Base-by-base conservation (phyloP, 2,888 invertebrate species). In the Beris chalybata region DNA sequence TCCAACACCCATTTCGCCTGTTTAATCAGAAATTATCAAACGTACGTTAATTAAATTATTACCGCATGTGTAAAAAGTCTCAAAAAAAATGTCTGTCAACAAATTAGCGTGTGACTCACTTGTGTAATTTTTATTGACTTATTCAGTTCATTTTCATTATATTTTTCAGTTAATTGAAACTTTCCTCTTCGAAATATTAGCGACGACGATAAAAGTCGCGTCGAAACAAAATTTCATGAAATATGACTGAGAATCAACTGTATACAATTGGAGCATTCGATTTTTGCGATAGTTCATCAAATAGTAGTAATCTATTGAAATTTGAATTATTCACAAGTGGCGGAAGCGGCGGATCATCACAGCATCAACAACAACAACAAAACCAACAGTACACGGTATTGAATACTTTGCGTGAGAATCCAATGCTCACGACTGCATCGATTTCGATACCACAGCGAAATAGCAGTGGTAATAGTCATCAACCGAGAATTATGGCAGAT, bases 381-480 rank as follows among this genome's bases (percentile, higher is more conserved):
- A 2, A 38, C 5, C 38, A 31, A 30, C 75, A 74, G 58, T 73
- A 72, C 71, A 70, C 71, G 70, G 67, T 72, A 68, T 69, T 71
- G 66, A 68, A 70, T 57, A 59, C 64, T 43, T 69, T 70, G 58
- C 66, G 70, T 59, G 71, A 72, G 50, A 72, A 71, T 68, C 75
- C 76, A 43, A 77, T 80, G 71, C 77, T 76, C 56, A 78, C 81
- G 59, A 78, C 86, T 44, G 87, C 88, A 53, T 86, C 87, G 68
- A 85, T 88, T 72, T 87, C 88, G 13, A 87, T 88, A 68, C 88
- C 89, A 30, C 82, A 83, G 69, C 81, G 86, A 45, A 52, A 52
- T 22, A 84, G 84, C 69, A 73, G 73, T 72, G 74, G 72, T 74
- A 68, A 22, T n/a, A 65, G 30, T 5, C 59, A 67, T 65, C 65